Base-by-base conservation (phyloP, 2,113 vertebrate genomes). In the Petrocephalus zakoni region DNA sequence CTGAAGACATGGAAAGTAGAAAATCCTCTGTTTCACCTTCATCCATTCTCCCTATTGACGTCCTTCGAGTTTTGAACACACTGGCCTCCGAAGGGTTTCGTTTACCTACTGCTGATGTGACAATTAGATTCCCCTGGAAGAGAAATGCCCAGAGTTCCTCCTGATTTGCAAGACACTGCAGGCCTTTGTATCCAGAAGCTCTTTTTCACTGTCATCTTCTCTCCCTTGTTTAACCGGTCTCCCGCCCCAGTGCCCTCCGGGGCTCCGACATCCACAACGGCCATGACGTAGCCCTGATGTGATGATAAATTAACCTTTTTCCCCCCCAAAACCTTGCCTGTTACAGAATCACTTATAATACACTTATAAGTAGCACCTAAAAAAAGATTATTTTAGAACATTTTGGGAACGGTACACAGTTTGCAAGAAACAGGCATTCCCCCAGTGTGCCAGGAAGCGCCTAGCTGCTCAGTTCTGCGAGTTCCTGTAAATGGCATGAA, bases 131-230 rank as follows among this genome's bases (percentile, higher is more conserved):
- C 53, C 86, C 86, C 19, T 64, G 46, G 5, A 47, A 53, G 56
- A 64, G 22, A 46, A 46, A 87, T 22, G 34, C 37, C 56, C 37
- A 9, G 34, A 61, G 55, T 61, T 34, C 22, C 34, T 46, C 86
- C 19, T 85, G 22, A 85, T 85, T 85, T 85, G 84, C 84, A 85
- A 85, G 29, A 85, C 84, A 85, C 49, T 55, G 51, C 25, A 8
- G 22, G n/a, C 81, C 81, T 84, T 84, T 84, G 46, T n/a, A 47
- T 25, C 47, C 11, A 84, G 46, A 47, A n/a, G 4, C 42, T 51
- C 11, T 49, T 13, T 47, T 51, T 84, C 81, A 25, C 81, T 49
- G 29, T 78, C n/a, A 51, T 46, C 81, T 72, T 7, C 3, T 84
- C 21, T 84, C 21, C 42, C 47, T 22, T 84, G 81, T 51, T 29